Percentiles rank a stretch among this genome's conserved stretches.
Conservation (phyloP, 2,113 vertebrate species). For the Rhegmatorhina hoffmannsi region DNA sequence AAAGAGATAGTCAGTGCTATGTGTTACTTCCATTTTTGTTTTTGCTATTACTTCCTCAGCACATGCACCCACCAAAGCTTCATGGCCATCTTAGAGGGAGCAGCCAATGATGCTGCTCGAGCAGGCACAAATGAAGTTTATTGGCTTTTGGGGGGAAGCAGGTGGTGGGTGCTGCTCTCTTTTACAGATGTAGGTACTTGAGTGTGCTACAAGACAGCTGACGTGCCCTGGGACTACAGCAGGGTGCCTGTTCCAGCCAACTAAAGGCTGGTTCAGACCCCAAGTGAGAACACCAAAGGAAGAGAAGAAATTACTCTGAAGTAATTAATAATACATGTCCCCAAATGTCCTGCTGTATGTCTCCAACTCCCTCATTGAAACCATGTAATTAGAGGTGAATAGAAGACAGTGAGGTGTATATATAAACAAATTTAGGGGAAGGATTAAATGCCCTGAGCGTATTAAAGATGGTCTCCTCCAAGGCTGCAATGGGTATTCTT, state of each 20-base stretch:
- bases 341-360: neutral
- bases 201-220: neutral
- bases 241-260: neutral
- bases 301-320: neutral
- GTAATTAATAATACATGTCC: neutral
- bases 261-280: neutral
- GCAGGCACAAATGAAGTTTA: neutral
- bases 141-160: neutral
- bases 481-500: neutral
- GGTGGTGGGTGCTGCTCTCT: neutral
- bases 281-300: neutral
- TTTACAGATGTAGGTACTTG: neutral
- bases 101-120: neutral
- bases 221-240: neutral
- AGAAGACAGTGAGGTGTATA: constrained; percentile 24
- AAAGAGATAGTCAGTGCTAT: neutral
- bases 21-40: constrained; percentile 2
- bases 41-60: neutral
- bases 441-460: constrained; percentile 25
- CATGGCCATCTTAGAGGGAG: neutral
- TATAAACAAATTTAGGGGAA: constrained; percentile 46
- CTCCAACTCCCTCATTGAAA: neutral
- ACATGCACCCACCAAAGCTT: neutral
- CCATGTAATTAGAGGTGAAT: constrained; percentile 29
- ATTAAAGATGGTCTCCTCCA: constrained; percentile 41